Conservation (phyloP, 2,797 vertebrate species). For the Lithobates sylvaticus region DNA sequence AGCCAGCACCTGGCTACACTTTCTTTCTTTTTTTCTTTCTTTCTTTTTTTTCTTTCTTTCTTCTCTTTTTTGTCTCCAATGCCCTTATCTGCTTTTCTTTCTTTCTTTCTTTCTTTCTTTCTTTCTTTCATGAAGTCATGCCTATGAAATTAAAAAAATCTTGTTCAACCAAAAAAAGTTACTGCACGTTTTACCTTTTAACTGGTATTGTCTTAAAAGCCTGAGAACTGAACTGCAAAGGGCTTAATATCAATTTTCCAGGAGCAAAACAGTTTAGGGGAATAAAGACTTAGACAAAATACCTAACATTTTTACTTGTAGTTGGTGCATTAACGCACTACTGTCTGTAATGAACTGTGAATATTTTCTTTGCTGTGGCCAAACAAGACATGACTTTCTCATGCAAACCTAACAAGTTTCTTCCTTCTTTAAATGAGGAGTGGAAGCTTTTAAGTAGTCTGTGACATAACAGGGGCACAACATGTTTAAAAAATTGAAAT, state of each 20-base stretch:
- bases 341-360: constrained; percentile 60
- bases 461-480: neutral
- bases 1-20: too few species aligned
- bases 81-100: too few species aligned
- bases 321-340: constrained; percentile 54
- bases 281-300: constrained; percentile 44
- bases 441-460: constrained; percentile 31
- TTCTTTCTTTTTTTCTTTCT: too few species aligned
- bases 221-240: neutral
- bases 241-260: neutral
- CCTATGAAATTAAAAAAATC: too few species aligned
- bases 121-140: too few species aligned
- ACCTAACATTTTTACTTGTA: constrained; percentile 55
- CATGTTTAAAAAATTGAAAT: neutral
- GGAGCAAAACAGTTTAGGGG: constrained; percentile 20
- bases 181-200: neutral
- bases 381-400: constrained; percentile 53
- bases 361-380: constrained; percentile 51
- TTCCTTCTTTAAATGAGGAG: constrained; percentile 13
- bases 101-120: too few species aligned
- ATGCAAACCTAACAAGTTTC: constrained; percentile 36
- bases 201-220: neutral
- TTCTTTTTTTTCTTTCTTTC: too few species aligned
- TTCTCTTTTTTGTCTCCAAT: too few species aligned
- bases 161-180: too few species aligned